Evolutionary conservation across 2,888 invertebrate species (phyloP).

Genomic region (Brenthis daphne): DNA sequence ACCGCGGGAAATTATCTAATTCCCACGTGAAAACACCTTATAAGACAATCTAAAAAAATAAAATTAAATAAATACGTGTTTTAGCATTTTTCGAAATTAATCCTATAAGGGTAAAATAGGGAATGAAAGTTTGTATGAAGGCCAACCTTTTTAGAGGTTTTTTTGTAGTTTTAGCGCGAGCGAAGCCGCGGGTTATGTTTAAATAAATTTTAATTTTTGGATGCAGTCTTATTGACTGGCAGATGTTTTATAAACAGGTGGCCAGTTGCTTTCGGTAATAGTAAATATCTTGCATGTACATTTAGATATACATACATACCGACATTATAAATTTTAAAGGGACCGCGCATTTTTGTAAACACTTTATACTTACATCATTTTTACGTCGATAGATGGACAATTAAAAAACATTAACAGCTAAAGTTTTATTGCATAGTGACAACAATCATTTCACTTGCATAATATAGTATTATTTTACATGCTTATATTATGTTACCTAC

Average conservation of each 20-base stretch:
- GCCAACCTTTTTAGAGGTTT: too few species aligned
- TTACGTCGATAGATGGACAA: background rate
- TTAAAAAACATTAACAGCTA: slow-evolving; percentile 2
- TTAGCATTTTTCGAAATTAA: too few species aligned
- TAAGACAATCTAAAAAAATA: too few species aligned
- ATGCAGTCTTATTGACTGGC: background rate
- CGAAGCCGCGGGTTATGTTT: too few species aligned
- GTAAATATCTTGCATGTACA: too few species aligned
- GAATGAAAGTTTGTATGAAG: too few species aligned
- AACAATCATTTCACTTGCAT: slow-evolving; percentile 35
- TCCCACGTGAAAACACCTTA: too few species aligned
- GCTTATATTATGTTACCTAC: slow-evolving; percentile 16
- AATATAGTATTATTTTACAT: slow-evolving; percentile 31
- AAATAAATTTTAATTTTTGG: background rate
- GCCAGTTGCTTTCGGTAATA: background rate
- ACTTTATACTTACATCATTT: background rate
- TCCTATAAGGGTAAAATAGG: too few species aligned
- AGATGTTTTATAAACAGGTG: background rate
- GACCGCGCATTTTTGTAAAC: background rate
- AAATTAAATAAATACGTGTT: too few species aligned
- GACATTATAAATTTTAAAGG: background rate
- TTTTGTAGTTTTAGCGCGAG: too few species aligned
- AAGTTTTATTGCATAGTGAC: slow-evolving; percentile 29
- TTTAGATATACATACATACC: too few species aligned
- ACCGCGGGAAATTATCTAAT: too few species aligned